A percentile compares a stretch with the other conserved stretches of the same genome.
These are phyloP conservation scores for Pantherophis guttatus DNA, from an alignment of 2,113 vertebrate species.

Conservation along the genomic window DNA sequence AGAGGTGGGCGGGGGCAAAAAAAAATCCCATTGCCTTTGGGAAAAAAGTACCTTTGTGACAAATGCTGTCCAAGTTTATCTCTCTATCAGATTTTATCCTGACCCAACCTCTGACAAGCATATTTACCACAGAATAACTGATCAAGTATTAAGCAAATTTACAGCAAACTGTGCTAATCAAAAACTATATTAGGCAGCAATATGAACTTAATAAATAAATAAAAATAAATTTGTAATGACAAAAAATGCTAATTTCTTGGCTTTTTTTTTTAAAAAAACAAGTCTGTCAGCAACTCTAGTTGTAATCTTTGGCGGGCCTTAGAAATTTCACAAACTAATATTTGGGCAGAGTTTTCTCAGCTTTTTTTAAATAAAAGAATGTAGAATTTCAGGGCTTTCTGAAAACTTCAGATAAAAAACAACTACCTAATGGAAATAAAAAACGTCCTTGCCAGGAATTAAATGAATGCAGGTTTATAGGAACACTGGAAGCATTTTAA, in stretches of 20 bases:
- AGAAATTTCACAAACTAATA: background rate
- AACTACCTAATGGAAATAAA: background rate
- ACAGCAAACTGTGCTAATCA: background rate
- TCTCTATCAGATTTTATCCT: background rate
- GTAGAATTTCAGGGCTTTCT: background rate
- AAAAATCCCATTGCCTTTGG: background rate
- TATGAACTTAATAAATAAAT: no score
- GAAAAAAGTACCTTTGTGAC: background rate
- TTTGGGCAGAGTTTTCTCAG: background rate
- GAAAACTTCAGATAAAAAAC: background rate
- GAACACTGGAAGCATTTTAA: background rate
- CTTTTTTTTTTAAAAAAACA: background rate
- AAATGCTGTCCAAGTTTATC: background rate
- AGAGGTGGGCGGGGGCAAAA: no score
- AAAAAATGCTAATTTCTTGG: background rate
- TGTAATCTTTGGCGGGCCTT: background rate
- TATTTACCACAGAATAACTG: background rate
- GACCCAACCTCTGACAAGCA: background rate
- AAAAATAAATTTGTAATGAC: background rate
- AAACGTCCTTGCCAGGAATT: background rate
- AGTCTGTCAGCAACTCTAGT: background rate
- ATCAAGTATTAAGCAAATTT: background rate
- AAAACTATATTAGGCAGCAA: background rate
- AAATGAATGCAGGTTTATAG: background rate
- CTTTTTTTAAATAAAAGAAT: background rate